Evolutionary conservation across 2,113 vertebrate species (phyloP), one percentile per base, ranked within the genome.

Genomic region (Toxostoma redivivum): DNA sequence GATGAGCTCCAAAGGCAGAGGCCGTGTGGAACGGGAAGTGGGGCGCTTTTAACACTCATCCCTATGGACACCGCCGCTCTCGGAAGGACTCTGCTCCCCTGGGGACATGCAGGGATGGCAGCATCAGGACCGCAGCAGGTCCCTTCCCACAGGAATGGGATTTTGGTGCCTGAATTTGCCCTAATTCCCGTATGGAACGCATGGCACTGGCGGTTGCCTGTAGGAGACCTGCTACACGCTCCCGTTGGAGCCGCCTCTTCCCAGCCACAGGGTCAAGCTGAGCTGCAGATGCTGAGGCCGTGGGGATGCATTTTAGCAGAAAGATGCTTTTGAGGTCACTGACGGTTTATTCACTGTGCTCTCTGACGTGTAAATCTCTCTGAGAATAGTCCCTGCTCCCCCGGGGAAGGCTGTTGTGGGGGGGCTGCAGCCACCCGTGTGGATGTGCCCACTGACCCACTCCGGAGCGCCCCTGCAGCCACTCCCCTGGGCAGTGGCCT

Each of bases 111-210:
- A 6, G 27, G 58, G 44, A 13, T 15, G 71, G 27, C 0, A 1
- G 12, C n/a, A n/a, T 2, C 5, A 13, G 70, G 24, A 18, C 21
- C 0, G 3, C 53, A 15, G 60, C 35, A 37, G 15, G 7, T 15
- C 66, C 57, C 38, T 62, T 19, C 48, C 21, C 57, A 5, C 53
- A 7, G 12, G 2, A 4, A 48, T 0, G 51, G 42, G n/a, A 28
- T 64, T 44, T 42, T 5, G 23, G 60, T 5, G 13, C 65, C 44
- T 0, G 24, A 22, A 15, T 33, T 13, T 37, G 37, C 17, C 37
- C 57, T 1, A 1, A 4, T 24, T 64, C 48, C 20, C 33, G 31
- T 0, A 2, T 0, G 2, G 58, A 9, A 60, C 0, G 16, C 51
- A 0, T 0, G 66, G 62, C 10, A 5, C 24, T 2, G 58, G 12